A percentile compares a stretch with the other conserved stretches of the same genome.
Conservation (phyloP, 2,888 invertebrate species). For the Leuctra nigra region DNA sequence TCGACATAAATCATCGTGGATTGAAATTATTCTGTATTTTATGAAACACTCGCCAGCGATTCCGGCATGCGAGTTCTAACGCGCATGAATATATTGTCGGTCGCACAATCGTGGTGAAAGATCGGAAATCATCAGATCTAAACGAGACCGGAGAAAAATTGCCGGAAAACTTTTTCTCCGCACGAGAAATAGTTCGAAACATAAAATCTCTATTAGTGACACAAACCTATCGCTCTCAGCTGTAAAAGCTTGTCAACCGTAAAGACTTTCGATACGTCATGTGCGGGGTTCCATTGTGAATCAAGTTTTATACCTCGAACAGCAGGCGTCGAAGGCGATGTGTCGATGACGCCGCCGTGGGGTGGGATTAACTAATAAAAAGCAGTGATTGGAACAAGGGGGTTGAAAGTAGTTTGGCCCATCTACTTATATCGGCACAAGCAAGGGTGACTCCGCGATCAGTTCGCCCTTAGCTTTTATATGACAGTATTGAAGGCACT, state of each 20-base stretch:
- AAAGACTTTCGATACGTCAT: conserved; percentile 3
- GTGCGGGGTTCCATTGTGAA: conserved; percentile 3
- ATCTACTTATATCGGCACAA: conserved; percentile 11
- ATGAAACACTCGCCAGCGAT: neutral
- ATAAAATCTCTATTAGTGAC: conserved; percentile 11
- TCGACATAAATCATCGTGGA: conserved; percentile 1
- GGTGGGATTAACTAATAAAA: conserved; percentile 16
- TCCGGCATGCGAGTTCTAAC: neutral
- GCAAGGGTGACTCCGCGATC: neutral
- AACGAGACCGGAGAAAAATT: conserved; percentile 6
- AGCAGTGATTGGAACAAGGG: conserved; percentile 19
- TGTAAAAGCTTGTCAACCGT: conserved; percentile 2
- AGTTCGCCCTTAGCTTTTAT: conserved; percentile 12
- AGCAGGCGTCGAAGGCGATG: neutral
- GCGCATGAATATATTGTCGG: too few relatives aligned
- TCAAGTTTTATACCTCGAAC: conserved; percentile 5
- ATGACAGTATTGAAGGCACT: conserved; percentile 8
- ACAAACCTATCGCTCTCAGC: neutral
- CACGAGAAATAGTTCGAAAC: neutral
- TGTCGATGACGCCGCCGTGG: neutral
- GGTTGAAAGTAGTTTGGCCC: neutral
- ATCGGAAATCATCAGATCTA: conserved; percentile 9
- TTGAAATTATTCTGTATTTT: conserved; percentile 7
- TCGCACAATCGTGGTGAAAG: neutral
- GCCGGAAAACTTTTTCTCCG: neutral